These are phyloP conservation scores for Mormyrus lacerda DNA, from an alignment of 2,113 vertebrate species.

Conservation along the genomic window DNA sequence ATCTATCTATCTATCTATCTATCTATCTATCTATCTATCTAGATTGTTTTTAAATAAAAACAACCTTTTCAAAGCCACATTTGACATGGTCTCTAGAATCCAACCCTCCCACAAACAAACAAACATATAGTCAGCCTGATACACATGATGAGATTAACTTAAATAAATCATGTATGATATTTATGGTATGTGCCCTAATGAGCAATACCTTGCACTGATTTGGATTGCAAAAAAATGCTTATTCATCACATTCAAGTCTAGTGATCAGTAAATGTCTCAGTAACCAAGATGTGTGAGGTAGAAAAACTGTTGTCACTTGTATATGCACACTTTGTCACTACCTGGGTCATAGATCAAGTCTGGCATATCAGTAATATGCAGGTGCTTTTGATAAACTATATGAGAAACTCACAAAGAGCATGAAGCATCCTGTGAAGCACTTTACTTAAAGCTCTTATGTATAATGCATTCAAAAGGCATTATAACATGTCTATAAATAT, in stretches of 20 bases:
- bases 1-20: too few relatives aligned
- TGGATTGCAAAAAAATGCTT: constrained; percentile 34
- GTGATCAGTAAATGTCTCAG: constrained; percentile 41
- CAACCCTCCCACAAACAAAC: not conserved
- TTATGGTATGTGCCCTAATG: constrained; percentile 25
- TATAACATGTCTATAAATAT: too few relatives aligned
- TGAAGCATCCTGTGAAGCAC: not conserved
- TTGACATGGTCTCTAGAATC: not conserved
- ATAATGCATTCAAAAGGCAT: too few relatives aligned
- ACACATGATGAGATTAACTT: not conserved
- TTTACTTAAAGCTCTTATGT: too few relatives aligned
- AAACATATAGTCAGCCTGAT: not conserved
- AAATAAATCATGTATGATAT: not conserved
- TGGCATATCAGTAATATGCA: not conserved
- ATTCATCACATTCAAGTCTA: constrained; percentile 35
- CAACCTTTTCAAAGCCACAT: not conserved
- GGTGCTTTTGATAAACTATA: not conserved
- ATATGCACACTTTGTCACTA: constrained; percentile 42
- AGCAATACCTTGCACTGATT: constrained; percentile 25
- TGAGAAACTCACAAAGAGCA: not conserved
- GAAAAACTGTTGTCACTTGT: constrained; percentile 45
- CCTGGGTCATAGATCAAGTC: not conserved
- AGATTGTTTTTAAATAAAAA: not conserved
- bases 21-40: not conserved
- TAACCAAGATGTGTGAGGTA: constrained; percentile 42